Evolutionary conservation across 2,797 vertebrate species (phyloP).

Genomic region (Takifugu ocellatus): DNA sequence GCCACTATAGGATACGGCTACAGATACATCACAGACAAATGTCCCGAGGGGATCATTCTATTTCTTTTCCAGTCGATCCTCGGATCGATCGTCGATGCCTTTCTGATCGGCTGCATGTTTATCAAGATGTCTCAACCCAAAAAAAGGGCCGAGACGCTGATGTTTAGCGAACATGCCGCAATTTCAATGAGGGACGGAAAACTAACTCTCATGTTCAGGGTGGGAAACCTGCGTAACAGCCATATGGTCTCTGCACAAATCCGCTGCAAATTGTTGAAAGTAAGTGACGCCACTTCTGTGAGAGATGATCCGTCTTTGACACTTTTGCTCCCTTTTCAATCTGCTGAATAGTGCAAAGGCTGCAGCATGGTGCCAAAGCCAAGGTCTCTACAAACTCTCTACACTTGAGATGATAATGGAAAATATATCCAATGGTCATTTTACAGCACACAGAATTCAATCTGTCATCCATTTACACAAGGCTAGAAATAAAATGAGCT

Average conservation of each 20-base stretch:
- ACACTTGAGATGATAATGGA: too few relatives aligned
- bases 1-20: conserved; percentile 98
- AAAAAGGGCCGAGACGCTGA: conserved; percentile 95
- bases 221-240: conserved; percentile 98
- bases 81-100: conserved; percentile 97
- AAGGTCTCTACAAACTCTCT: too few relatives aligned
- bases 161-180: conserved; percentile 95
- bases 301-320: too few relatives aligned
- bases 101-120: conserved; percentile 98
- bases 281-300: conserved; percentile 69
- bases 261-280: conserved; percentile 98
- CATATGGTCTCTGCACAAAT: conserved; percentile 99
- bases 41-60: conserved; percentile 97
- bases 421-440: too few relatives aligned
- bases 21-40: conserved; percentile 98
- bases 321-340: neutral
- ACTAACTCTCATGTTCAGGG: conserved; percentile 98
- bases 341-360: neutral
- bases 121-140: conserved; percentile 99
- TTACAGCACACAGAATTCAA: too few relatives aligned
- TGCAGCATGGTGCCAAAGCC: too few relatives aligned
- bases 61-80: conserved; percentile 98
- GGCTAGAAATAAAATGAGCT: too few relatives aligned
- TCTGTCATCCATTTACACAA: too few relatives aligned
- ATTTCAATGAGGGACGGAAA: conserved; percentile 98